Base-by-base conservation (phyloP, 2,797 vertebrate genomes). In the Sphenopsis melanotis region DNA sequence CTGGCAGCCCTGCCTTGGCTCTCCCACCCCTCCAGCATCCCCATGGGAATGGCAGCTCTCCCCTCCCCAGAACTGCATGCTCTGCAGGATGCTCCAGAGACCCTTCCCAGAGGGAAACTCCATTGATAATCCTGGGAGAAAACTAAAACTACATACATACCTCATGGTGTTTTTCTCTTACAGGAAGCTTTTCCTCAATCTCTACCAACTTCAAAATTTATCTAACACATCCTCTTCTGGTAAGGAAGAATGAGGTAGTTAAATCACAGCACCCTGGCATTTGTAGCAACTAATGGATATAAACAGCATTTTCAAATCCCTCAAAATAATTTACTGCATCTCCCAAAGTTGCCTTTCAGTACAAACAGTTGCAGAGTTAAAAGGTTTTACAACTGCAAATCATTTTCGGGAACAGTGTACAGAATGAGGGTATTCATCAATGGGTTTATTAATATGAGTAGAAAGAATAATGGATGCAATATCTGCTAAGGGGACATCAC, bases 401-500 rank as follows among this genome's bases (percentile, higher is more conserved):
- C 59, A 87, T 88, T 93, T 95, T 87, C 22, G 24, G 27, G 74
- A 94, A 57, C 74, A 83, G 79, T 2, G 17, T 88, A 30, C 80
- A 93, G 87, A 94, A 90, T 20, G 32, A 82, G 37, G 10, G 29
- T 56, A 91, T 94, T 90, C 77, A 88, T 95, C 89, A 96, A 92
- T 59, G 32, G 29, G 23, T 76, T 78, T 80, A 86, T 90, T 94
- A 94, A 94, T 85, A 94, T 6, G 32, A 82, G 52, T 50, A 68
- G 66, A 72, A 89, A 95, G 72, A 94, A 78, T 60, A 91, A 94
- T 64, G 78, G 87, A 80, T 68, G 72, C 68, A 95, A 69, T 86
- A 88, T 81, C 66, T 91, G 76, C 69, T 86, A 94, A 66, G 56
- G 42, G 84, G 72, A 87, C 61, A 79, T 44, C 69, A 72, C 57